These are phyloP conservation scores for Sebastes hubbsi DNA, from an alignment of 2,797 vertebrate genomes.

Conservation along the genomic window DNA sequence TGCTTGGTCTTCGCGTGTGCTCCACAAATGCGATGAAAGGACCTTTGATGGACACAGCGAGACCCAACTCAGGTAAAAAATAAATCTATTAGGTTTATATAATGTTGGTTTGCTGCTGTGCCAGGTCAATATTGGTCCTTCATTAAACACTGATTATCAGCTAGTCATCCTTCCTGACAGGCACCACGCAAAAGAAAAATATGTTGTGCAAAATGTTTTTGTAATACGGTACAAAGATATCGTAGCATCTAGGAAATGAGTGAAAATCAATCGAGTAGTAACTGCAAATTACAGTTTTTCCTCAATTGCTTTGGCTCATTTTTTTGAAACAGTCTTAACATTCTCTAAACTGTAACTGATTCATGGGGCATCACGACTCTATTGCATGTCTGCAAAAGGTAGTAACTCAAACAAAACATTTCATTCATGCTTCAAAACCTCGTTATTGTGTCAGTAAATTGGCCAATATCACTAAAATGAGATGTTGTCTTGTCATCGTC, in stretches of 20 bases:
- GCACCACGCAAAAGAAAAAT: background rate
- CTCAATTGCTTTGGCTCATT: too few relatives aligned
- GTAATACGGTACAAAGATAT: background rate
- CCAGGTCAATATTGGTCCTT: background rate
- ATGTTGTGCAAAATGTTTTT: background rate
- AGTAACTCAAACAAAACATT: too few relatives aligned
- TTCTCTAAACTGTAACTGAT: too few relatives aligned
- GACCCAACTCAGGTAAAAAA: slow-evolving; percentile 84
- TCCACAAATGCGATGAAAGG: slow-evolving; percentile 56
- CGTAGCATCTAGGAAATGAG: background rate
- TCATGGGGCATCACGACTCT: too few relatives aligned
- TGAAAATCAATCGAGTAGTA: background rate
- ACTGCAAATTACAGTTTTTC: background rate
- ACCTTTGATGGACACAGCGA: slow-evolving; percentile 72
- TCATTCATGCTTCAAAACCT: too few relatives aligned
- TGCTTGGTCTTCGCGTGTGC: slow-evolving; percentile 74
- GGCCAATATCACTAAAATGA: background rate
- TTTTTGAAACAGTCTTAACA: too few relatives aligned
- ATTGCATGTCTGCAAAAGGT: too few relatives aligned
- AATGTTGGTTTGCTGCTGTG: background rate
- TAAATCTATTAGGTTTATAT: background rate
- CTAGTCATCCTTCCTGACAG: background rate
- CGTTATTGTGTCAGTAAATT: background rate
- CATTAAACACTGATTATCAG: background rate
- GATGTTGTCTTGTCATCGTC: background rate